phyloP scores from a whole-genome alignment of 2,797 vertebrate species.

The Lagorchestes hirsutus region DNA sequence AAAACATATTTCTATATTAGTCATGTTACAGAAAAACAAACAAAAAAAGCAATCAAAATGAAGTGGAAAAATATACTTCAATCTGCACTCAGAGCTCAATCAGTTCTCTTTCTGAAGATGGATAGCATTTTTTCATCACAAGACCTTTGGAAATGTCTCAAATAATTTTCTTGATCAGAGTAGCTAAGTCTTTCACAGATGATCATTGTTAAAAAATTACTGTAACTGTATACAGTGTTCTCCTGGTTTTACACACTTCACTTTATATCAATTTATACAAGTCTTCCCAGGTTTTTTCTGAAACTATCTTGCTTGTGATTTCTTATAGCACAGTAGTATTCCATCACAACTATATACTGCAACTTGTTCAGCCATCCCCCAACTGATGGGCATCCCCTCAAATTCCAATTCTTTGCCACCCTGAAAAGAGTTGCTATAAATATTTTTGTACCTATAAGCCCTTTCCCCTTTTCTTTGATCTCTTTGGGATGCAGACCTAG shows the following conservation, averaged over 20 bases:
- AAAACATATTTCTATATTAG: too few species aligned
- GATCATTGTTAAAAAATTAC: not conserved
- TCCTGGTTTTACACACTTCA: not conserved
- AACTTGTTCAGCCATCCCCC: not conserved
- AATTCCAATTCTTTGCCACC: not conserved
- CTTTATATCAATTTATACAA: not conserved
- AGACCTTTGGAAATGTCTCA: not conserved
- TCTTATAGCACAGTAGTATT: not conserved
- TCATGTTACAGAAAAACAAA: too few species aligned
- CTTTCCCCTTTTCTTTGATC: not conserved
- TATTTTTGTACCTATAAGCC: not conserved
- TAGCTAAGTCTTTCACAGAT: not conserved
- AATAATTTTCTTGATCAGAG: not conserved
- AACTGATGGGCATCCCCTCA: not conserved
- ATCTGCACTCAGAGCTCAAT: too few species aligned
- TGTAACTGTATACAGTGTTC: not conserved
- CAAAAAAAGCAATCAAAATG: too few species aligned
- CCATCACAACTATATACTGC: not conserved
- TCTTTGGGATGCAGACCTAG: not conserved
- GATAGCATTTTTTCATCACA: too few species aligned
- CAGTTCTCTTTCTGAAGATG: too few species aligned
- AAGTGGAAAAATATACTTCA: too few species aligned
- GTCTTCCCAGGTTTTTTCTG: not conserved
- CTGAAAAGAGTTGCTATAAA: not conserved
- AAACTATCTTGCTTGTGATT: not conserved